Evolutionary conservation across 2,797 vertebrate species (phyloP).

Genomic region (Furcifer pardalis): DNA sequence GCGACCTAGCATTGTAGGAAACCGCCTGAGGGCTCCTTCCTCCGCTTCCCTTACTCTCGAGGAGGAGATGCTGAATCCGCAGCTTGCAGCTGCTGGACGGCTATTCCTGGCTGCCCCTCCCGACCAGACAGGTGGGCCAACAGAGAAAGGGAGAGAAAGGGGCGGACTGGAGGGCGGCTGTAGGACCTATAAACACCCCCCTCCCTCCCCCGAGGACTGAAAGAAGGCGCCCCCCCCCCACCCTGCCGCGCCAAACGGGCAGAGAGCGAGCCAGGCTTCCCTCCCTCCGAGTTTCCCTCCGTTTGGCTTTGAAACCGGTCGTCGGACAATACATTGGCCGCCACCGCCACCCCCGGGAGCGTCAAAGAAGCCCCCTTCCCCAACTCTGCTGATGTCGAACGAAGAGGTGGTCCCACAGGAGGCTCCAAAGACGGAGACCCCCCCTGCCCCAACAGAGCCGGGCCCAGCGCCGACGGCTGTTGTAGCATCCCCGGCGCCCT

Average conservation of each 20-base stretch:
- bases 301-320: background rate
- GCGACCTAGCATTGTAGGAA: background rate
- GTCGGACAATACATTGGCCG: too few species aligned
- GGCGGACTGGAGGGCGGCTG: background rate
- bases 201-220: background rate
- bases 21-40: background rate
- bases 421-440: conserved; percentile 72
- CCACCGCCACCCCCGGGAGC: too few species aligned
- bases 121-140: conserved; percentile 66
- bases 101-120: conserved; percentile 70
- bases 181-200: conserved; percentile 62
- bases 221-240: background rate
- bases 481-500: conserved; percentile 14
- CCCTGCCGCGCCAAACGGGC: conserved; percentile 5
- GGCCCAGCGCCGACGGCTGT: conserved; percentile 19
- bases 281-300: background rate
- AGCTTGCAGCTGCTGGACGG: conserved; percentile 45
- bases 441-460: conserved; percentile 54
- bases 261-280: background rate
- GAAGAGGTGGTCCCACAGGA: conserved; percentile 66
- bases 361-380: background rate
- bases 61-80: conserved; percentile 57
- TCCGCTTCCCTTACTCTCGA: background rate
- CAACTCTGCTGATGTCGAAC: conserved; percentile 44
- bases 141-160: conserved; percentile 62